Conservation (phyloP, 1,140 invertebrate species). For the Bombus terrestris region DNA sequence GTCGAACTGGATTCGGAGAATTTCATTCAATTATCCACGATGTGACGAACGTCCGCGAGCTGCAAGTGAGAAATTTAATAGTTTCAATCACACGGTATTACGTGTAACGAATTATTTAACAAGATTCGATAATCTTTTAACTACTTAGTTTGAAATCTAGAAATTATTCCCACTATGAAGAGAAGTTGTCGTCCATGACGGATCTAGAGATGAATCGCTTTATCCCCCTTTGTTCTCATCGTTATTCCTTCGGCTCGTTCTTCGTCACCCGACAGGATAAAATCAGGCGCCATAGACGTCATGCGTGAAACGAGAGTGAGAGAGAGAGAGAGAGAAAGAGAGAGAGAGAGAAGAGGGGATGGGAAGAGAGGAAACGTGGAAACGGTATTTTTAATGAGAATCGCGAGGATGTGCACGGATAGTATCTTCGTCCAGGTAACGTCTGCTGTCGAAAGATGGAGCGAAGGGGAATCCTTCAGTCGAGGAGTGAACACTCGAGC, state of each 20-base stretch:
- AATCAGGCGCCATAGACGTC: background rate
- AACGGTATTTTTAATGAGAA: slow-evolving; percentile 60
- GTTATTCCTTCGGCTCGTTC: background rate
- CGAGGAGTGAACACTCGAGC: slow-evolving; percentile 50
- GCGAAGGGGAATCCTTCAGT: slow-evolving; percentile 50
- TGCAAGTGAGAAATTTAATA: background rate
- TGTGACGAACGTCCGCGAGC: background rate
- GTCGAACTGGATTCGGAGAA: background rate
- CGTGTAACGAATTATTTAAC: no score
- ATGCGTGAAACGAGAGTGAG: background rate
- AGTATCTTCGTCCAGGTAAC: slow-evolving; percentile 53
- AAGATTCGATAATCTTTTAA: background rate
- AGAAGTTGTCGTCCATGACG: background rate
- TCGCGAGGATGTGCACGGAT: slow-evolving; percentile 16
- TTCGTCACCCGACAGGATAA: background rate
- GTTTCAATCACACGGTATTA: background rate
- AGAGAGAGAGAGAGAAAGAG: background rate
- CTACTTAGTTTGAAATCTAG: background rate
- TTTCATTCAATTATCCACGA: background rate
- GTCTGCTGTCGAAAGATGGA: slow-evolving; percentile 49
- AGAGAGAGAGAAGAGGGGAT: fast-evolving
- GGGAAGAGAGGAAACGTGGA: background rate
- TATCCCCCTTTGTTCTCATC: background rate
- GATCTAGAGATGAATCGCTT: background rate
- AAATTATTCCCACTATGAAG: background rate